Evolutionary conservation across 1,140 invertebrate species (phyloP).

Genomic region (Parasteatoda tepidariorum): DNA sequence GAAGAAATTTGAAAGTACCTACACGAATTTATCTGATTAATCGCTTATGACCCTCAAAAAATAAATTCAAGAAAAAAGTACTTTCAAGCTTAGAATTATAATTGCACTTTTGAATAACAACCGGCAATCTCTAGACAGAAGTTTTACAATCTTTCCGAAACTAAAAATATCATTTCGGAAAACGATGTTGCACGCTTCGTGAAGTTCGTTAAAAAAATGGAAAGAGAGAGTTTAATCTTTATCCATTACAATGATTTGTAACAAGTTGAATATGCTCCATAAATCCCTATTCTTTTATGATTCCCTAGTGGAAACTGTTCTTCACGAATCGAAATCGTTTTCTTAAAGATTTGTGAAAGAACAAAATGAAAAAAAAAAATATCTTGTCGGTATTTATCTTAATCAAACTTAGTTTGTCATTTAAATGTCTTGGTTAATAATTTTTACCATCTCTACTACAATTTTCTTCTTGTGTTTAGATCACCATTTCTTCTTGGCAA

Average conservation of each 20-base stretch:
- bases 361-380: neutral
- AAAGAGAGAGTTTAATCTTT: neutral
- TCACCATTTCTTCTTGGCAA: neutral
- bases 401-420: slow-evolving; percentile 49
- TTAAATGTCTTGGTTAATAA: slow-evolving; percentile 3
- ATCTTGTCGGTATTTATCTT: slow-evolving; percentile 26
- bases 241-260: slow-evolving; percentile 12
- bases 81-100: too few relatives aligned
- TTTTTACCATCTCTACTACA: slow-evolving; percentile 15
- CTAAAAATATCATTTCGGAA: too few relatives aligned
- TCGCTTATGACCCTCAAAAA: too few relatives aligned
- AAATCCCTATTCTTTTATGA: slow-evolving; percentile 27
- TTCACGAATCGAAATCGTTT: neutral
- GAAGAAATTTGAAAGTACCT: too few relatives aligned
- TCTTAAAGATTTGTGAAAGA: neutral
- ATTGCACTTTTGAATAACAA: too few relatives aligned
- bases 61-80: too few relatives aligned
- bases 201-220: neutral
- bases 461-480: slow-evolving; percentile 34
- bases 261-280: neutral
- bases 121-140: too few relatives aligned
- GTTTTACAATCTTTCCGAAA: too few relatives aligned
- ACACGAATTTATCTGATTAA: too few relatives aligned
- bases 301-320: neutral
- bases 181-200: too few relatives aligned